phyloP scores from a whole-genome alignment of 2,797 vertebrate genomes.

The Coregonus ussuriensis region DNA sequence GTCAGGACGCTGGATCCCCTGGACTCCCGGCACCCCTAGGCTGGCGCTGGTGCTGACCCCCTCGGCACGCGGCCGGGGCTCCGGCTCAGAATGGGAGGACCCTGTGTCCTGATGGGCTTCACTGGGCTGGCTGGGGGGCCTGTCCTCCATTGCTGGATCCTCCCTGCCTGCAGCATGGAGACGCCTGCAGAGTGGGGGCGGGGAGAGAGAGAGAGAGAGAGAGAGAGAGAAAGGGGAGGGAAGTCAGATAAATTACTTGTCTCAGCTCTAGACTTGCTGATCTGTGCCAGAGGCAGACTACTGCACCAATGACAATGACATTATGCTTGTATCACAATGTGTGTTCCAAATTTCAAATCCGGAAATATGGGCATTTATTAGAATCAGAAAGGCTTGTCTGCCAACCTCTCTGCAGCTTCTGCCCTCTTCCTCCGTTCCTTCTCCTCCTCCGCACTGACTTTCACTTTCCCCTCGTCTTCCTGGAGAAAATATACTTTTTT shows the following conservation, averaged over 20 bases:
- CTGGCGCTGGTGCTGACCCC: constrained; percentile 14
- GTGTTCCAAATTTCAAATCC: background rate
- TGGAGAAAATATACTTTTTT: constrained; percentile 28
- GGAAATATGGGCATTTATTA: background rate
- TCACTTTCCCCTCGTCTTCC: constrained; percentile 49
- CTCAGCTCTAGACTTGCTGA: background rate
- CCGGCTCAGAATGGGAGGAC: constrained; percentile 28
- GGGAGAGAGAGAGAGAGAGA: background rate
- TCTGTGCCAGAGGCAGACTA: background rate
- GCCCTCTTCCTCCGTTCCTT: constrained; percentile 33
- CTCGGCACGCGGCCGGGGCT: constrained; percentile 18
- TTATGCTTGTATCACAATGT: background rate
- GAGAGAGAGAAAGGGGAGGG: background rate
- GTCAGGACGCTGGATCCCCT: constrained; percentile 48
- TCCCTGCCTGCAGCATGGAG: constrained; percentile 23
- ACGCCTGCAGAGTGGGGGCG: constrained; percentile 26
- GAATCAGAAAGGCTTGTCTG: background rate
- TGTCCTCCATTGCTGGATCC: background rate
- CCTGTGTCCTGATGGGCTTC: constrained; percentile 55
- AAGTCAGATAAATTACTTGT: background rate
- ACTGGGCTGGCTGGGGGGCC: constrained; percentile 16
- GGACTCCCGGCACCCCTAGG: background rate
- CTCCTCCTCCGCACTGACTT: constrained; percentile 20
- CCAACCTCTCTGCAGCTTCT: constrained; percentile 52
- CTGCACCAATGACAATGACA: background rate